These are phyloP conservation scores for Cataglyphis altisquamis DNA, from an alignment of 2,888 invertebrate genomes.

Conservation along the genomic window DNA sequence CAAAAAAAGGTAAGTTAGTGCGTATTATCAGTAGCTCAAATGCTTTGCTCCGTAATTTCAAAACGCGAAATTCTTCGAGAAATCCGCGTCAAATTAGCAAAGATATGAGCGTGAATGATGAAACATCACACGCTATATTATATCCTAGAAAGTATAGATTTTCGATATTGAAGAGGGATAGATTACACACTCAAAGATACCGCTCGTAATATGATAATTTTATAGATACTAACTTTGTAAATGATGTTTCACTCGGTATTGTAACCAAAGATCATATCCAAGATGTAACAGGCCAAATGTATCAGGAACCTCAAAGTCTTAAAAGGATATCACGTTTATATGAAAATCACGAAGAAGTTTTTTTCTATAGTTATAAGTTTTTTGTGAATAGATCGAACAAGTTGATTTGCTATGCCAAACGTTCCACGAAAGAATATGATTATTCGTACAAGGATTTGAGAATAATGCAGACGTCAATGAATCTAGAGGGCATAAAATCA, in stretches of 20 bases:
- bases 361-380: not conserved
- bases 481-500: constrained; percentile 60
- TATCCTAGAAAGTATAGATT: not conserved
- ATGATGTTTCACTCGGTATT: not conserved
- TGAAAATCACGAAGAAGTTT: not conserved
- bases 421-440: not conserved
- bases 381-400: not conserved
- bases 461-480: constrained; percentile 68
- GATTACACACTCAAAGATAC: not conserved
- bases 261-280: not conserved
- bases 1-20: constrained; percentile 84
- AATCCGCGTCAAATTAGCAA: not conserved
- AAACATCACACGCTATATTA: not conserved
- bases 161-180: not conserved
- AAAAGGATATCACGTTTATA: not conserved
- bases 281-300: not conserved
- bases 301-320: not conserved
- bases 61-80: not conserved
- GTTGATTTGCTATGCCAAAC: not conserved
- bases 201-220: not conserved
- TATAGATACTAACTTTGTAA: not conserved
- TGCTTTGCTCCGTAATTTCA: not conserved
- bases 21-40: constrained; percentile 70
- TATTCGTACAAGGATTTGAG: constrained; percentile 35
- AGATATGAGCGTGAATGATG: not conserved